These are phyloP conservation scores for Eupithecia insigniata DNA, from an alignment of 2,888 invertebrate genomes.

Conservation along the genomic window DNA sequence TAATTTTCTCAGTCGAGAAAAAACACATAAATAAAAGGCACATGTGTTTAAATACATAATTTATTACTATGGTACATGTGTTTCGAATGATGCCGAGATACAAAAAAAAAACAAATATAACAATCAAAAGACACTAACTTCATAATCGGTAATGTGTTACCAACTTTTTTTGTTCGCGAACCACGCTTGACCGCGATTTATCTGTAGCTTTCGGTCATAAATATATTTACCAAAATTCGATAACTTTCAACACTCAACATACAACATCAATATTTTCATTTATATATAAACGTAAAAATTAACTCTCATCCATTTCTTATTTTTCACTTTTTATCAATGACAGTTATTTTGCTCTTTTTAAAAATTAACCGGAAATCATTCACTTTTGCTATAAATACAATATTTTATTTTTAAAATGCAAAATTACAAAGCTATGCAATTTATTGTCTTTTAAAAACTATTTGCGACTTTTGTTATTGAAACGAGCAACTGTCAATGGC, in stretches of 20 bases:
- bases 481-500: constrained; percentile 41
- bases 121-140: constrained; percentile 46
- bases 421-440: constrained; percentile 42
- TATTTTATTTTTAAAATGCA: constrained; percentile 31
- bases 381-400: constrained; percentile 24
- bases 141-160: constrained; percentile 44
- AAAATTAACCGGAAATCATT: constrained; percentile 34
- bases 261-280: constrained; percentile 62
- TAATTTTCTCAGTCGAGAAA: no score
- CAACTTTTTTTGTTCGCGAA: constrained; percentile 31
- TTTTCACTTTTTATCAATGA: constrained; percentile 60
- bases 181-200: constrained; percentile 59
- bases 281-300: constrained; percentile 81
- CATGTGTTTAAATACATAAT: constrained; percentile 80
- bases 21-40: constrained; percentile 10
- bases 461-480: constrained; percentile 18
- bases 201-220: constrained; percentile 48
- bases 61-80: constrained; percentile 83
- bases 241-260: constrained; percentile 60
- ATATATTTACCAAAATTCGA: constrained; percentile 61
- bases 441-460: constrained; percentile 47
- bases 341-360: constrained; percentile 55
- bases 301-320: constrained; percentile 67
- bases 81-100: constrained; percentile 71
- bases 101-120: constrained; percentile 48